Evolutionary conservation across 2,797 vertebrate species (phyloP).

Genomic region (Gymnothorax javanicus): DNA sequence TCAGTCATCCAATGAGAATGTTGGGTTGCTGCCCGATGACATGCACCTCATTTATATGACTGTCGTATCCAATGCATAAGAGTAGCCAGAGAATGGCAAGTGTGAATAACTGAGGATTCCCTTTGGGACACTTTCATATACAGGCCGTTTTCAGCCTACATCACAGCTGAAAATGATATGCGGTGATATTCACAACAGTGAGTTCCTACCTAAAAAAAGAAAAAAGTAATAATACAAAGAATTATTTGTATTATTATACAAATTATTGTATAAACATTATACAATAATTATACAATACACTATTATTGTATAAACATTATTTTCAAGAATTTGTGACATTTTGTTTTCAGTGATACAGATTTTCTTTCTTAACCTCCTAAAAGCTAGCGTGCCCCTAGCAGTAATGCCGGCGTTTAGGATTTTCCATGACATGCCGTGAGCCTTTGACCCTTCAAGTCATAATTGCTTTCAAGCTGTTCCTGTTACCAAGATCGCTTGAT

Average conservation of each 20-base stretch:
- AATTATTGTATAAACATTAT: background rate
- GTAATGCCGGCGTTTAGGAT: no score
- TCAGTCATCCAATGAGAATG: constrained; percentile 66
- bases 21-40: constrained; percentile 79
- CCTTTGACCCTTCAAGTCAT: no score
- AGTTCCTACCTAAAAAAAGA: constrained; percentile 41
- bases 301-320: background rate
- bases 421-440: no score
- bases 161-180: background rate
- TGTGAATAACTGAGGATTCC: constrained; percentile 77
- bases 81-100: constrained; percentile 73
- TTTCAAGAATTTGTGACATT: background rate
- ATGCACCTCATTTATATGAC: constrained; percentile 89
- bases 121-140: constrained; percentile 37
- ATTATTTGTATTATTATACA: background rate
- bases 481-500: no score
- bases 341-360: background rate
- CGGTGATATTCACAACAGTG: constrained; percentile 34
- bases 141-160: background rate
- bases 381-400: no score
- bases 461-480: no score
- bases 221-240: constrained; percentile 17
- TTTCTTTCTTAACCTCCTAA: background rate
- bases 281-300: background rate
- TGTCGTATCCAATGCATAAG: constrained; percentile 74